Evolutionary conservation across 2,888 invertebrate genomes (phyloP).

Genomic region (Leucophenga maculata): DNA sequence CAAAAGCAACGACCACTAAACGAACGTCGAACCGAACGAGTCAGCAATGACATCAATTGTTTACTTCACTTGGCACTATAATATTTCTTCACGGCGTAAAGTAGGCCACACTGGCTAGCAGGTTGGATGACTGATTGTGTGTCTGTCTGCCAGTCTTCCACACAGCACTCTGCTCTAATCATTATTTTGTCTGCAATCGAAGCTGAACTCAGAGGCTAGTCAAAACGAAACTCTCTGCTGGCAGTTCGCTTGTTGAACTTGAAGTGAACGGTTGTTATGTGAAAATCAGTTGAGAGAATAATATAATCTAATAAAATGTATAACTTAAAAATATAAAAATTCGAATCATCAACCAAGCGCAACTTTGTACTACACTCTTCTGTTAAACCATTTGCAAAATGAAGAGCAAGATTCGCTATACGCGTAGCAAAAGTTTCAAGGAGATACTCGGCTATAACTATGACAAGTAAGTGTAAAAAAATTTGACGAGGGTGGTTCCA

Average conservation of each 20-base stretch:
- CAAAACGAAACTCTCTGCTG: constrained; percentile 17
- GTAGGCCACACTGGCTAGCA: constrained; percentile 31
- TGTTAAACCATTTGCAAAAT: constrained; percentile 43
- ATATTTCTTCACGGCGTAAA: constrained; percentile 26
- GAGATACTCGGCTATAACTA: constrained; percentile 63
- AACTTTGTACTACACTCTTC: neutral
- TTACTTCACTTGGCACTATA: constrained; percentile 30
- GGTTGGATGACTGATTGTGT: neutral
- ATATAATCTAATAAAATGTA: constrained; percentile 2
- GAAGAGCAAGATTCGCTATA: constrained; percentile 68
- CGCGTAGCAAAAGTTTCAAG: constrained; percentile 68
- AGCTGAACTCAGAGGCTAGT: neutral
- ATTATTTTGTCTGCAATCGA: constrained; percentile 11
- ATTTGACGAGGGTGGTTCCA: too few species aligned
- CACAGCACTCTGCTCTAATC: constrained; percentile 22
- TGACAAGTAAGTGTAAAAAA: constrained; percentile 60
- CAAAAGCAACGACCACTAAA: constrained; percentile 29
- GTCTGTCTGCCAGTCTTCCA: constrained; percentile 33
- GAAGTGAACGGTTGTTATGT: constrained; percentile 37
- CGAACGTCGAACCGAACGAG: neutral
- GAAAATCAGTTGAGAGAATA: constrained; percentile 2
- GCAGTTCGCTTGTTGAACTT: constrained; percentile 43
- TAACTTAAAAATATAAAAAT: constrained; percentile 1
- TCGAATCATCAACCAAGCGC: neutral
- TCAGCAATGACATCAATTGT: constrained; percentile 41